phyloP scores from a whole-genome alignment of 1,140 invertebrate species.

The Penaeus indicus region DNA sequence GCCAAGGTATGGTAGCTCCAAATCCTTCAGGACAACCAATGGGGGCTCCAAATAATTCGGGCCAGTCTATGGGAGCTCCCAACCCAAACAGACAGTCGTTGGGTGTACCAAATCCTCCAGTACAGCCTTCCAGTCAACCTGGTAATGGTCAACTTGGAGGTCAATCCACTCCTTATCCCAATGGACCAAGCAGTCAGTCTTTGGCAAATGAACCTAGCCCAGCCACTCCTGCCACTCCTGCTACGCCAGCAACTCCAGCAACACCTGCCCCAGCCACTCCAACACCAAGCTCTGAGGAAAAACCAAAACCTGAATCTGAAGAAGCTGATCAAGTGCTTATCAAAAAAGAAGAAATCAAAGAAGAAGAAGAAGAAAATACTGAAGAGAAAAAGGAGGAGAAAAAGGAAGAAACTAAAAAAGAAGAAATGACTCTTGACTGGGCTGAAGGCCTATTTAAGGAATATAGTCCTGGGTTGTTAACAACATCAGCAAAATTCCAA shows the following conservation, averaged over 20 bases:
- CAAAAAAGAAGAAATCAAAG: conserved; percentile 34
- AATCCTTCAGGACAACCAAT: conserved; percentile 2
- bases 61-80: background rate
- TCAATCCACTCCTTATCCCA: background rate
- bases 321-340: conserved; percentile 9
- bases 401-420: conserved; percentile 61
- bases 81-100: conserved; percentile 1
- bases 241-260: conserved; percentile 29
- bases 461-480: conserved; percentile 89
- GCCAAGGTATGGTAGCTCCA: background rate
- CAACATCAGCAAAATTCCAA: conserved; percentile 96
- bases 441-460: conserved; percentile 87
- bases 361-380: conserved; percentile 39
- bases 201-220: conserved; percentile 45
- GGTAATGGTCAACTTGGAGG: background rate
- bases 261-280: conserved; percentile 18
- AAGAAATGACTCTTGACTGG: conserved; percentile 72
- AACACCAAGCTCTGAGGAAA: background rate
- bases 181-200: conserved; percentile 3
- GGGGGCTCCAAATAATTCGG: background rate
- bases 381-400: conserved; percentile 55
- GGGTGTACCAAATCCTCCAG: background rate
- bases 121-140: background rate
- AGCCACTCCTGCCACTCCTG: conserved; percentile 40
- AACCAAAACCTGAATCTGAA: conserved; percentile 38